Evolutionary conservation across 2,888 invertebrate species (phyloP), one percentile per base, ranked within the genome.

Genomic region (Drosophila percnosoma): DNA sequence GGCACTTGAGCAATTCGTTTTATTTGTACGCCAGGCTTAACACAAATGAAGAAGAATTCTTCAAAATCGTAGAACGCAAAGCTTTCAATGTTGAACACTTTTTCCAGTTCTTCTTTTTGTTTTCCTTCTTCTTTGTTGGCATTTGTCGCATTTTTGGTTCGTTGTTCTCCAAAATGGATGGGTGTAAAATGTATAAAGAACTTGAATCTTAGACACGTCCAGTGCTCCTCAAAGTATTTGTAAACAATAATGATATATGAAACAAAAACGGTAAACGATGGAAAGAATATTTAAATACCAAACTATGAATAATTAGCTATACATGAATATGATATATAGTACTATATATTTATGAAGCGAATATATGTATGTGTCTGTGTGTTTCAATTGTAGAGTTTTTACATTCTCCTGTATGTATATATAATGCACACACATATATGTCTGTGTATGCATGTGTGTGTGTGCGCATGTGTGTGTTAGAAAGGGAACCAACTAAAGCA

Each of bases 211-310:
- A 92, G 90, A 89, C 91, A 89, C 91, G 86, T 91, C 92, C 92
- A 92, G 92, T 91, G 91, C 91, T 91, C 91, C 91, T 91, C 92
- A 86, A 91, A 87, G 91, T 89, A 90, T 91, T 89, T 89, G 83
- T 89, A 92, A 85, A 90, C 88, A 91, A 91, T 91, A 91, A 90
- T 85, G 91, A 78, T 86, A 90, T 74, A 73, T 53, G 65, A 67
- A 51, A 49, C 52, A 59, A 66, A 68, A 10, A 24, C 52, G 6
- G 38, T 18, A 18, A 21, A 38, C 60, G 55, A 60, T 36, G n/a
- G 18, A 29, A 33, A 52, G 15, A 45, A 24, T 45, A 45, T 45
- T 24, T 24, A 34, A 66, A 68, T 52, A 65, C 55, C 54, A 59
- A 69, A 51, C 49, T 65, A 81, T 51, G 27, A 31, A 71, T 70